Evolutionary conservation across 30 jellyfish, hydroid and myxozoan species (phyloP).

Genomic region (Turritopsis rubra): DNA sequence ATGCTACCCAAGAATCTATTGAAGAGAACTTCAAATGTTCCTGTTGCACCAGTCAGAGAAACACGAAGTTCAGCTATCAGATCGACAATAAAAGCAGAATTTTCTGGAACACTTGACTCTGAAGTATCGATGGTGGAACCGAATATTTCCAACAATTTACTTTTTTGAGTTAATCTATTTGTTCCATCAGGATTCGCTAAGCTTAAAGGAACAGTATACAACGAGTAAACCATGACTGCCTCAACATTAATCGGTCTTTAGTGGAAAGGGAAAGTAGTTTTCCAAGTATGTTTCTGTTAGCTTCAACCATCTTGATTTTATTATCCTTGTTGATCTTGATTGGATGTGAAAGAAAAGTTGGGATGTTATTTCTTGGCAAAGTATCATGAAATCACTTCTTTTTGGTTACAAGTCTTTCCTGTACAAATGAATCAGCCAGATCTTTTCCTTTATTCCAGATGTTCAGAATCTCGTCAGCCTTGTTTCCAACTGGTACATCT

Average conservation of each 20-base stretch:
- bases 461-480: neutral
- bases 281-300: conserved; percentile 37
- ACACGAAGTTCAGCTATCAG: neutral
- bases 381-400: conserved; percentile 19
- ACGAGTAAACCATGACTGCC: conserved; percentile 30
- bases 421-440: conserved; percentile 29
- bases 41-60: neutral
- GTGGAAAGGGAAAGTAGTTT: conserved; percentile 28
- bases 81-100: too few relatives aligned
- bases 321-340: conserved; percentile 5
- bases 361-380: conserved; percentile 11
- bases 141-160: conserved; percentile 22
- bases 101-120: neutral
- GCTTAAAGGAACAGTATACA: conserved; percentile 35
- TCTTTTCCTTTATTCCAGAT: conserved; percentile 30
- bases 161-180: conserved; percentile 26
- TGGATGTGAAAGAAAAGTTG: conserved; percentile 12
- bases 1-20: conserved; percentile 15
- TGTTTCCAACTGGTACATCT: neutral
- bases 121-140: too few relatives aligned
- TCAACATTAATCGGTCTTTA: conserved; percentile 27
- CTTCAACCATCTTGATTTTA: conserved; percentile 31
- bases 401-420: conserved; percentile 5
- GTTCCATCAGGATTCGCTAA: conserved; percentile 53
- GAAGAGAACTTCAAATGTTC: conserved; percentile 38